Evolutionary conservation across 2,113 vertebrate genomes (phyloP), one percentile per base, ranked within the genome.

Genomic region (Gopherus flavomarginatus): DNA sequence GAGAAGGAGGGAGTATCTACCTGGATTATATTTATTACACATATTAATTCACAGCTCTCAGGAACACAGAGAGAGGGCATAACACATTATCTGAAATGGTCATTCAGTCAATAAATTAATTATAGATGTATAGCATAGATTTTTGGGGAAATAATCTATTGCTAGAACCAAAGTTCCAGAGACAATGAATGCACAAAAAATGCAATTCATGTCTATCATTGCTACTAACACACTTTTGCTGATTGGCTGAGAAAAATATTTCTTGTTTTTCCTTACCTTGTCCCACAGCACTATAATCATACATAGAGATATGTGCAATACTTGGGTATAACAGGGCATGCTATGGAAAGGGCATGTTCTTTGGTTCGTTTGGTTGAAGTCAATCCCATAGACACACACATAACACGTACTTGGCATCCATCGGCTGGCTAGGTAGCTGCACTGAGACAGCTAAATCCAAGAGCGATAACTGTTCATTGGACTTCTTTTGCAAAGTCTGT

Each of bases 371-470:
- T 79, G 47, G 65, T 35, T 50, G 42, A 17, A 57, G 44, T 56
- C 31, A 92, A 72, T 22, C n/a, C 47, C 42, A 50, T 8, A 83
- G 52, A 21, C 86, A n/a, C 69, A 95, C 83, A 44, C 6, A 69
- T 3, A 38, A 17, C 1, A 96, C 96, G 12, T 98, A 99, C 99
- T 96, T 99, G 42, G 98, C 97, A 96, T 99, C 99, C 2, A 98
- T 96, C 27, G 98, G 99, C 95, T 98, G 44, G 97, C 97, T 94
- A 31, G 98, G 50, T 62, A 91, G 52, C 90, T 98, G 96, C 80
- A 84, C 16, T 0, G 93, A 8, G 1, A 90, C 35, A 0, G 53
- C 35, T 0, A 85, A 80, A 29, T 99, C 99, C 0, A 80, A 97
- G 47, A 93, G 42, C 19, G 95, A 29, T 1, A 96, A 85, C 10